phyloP scores from a whole-genome alignment of 2,888 invertebrate genomes.

The Polylopha cassiicola region DNA sequence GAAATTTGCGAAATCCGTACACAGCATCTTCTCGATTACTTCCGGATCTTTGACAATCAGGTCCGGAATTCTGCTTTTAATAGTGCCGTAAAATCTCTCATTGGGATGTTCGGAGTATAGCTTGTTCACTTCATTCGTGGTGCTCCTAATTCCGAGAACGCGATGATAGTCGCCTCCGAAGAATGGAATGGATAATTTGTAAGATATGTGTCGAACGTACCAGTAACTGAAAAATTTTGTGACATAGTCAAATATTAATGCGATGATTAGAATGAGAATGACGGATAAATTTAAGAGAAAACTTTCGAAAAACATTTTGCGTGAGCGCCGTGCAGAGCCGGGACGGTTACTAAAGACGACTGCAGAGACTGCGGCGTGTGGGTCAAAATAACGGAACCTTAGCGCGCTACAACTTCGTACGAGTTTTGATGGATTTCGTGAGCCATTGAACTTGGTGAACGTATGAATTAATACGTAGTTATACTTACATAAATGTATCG shows the following conservation, averaged over 20 bases:
- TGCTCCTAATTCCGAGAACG: slow-evolving; percentile 52
- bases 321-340: slow-evolving; percentile 49
- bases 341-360: slow-evolving; percentile 46
- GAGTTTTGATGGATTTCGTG: slow-evolving; percentile 21
- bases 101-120: slow-evolving; percentile 49
- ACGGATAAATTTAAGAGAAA: slow-evolving; percentile 55
- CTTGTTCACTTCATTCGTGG: slow-evolving; percentile 54
- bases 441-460: slow-evolving; percentile 50
- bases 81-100: slow-evolving; percentile 57
- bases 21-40: slow-evolving; percentile 62
- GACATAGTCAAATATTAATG: slow-evolving; percentile 62
- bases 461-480: no score
- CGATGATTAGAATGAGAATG: slow-evolving; percentile 48
- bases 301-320: slow-evolving; percentile 72
- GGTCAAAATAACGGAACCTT: slow-evolving; percentile 65
- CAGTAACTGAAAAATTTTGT: slow-evolving; percentile 72
- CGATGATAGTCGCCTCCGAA: slow-evolving; percentile 65
- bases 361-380: slow-evolving; percentile 37
- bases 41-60: slow-evolving; percentile 66
- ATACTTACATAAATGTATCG: slow-evolving; percentile 4
- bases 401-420: slow-evolving; percentile 23
- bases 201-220: slow-evolving; percentile 64
- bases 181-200: slow-evolving; percentile 56
- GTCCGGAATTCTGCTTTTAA: slow-evolving; percentile 68
- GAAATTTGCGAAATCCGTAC: slow-evolving; percentile 68